phyloP scores from a whole-genome alignment of 2,113 vertebrate genomes.

The Callorhinus ursinus region DNA sequence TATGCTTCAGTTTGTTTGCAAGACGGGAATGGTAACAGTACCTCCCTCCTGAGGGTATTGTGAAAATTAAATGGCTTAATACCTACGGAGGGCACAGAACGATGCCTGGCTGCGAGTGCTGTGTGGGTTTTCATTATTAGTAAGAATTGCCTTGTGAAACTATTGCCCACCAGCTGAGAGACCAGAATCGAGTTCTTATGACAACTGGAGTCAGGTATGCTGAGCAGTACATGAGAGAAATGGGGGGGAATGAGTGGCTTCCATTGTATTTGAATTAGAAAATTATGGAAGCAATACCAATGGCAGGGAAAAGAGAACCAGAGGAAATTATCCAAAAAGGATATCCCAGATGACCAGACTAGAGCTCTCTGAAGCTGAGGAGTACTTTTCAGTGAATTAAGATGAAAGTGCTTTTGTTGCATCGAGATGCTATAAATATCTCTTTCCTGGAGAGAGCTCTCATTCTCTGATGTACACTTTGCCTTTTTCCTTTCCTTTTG shows the following conservation, averaged over 20 bases:
- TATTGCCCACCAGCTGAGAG: not conserved
- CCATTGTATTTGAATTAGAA: not conserved
- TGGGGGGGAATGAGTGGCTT: not conserved
- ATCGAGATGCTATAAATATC: not conserved
- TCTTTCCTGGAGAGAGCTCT: not conserved
- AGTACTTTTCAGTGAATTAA: not conserved
- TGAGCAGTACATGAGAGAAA: not conserved
- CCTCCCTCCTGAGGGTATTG: not conserved
- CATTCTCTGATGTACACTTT: not conserved
- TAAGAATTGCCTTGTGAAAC: constrained; percentile 26
- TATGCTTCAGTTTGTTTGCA: not conserved
- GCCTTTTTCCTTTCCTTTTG: not conserved
- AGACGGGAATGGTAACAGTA: not conserved
- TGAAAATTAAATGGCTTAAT: constrained; percentile 8
- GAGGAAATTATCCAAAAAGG: not conserved
- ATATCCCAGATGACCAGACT: not conserved
- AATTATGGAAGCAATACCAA: not conserved
- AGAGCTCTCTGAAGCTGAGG: not conserved
- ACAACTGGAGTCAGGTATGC: not conserved
- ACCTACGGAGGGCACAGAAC: not conserved
- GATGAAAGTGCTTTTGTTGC: constrained; percentile 28
- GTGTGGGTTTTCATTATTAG: not conserved
- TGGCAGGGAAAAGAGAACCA: not conserved
- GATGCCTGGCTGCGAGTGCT: not conserved
- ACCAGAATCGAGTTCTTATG: not conserved